Evolutionary conservation across 2,888 invertebrate genomes (phyloP).

Genomic region (Leptopterna dolabrata): DNA sequence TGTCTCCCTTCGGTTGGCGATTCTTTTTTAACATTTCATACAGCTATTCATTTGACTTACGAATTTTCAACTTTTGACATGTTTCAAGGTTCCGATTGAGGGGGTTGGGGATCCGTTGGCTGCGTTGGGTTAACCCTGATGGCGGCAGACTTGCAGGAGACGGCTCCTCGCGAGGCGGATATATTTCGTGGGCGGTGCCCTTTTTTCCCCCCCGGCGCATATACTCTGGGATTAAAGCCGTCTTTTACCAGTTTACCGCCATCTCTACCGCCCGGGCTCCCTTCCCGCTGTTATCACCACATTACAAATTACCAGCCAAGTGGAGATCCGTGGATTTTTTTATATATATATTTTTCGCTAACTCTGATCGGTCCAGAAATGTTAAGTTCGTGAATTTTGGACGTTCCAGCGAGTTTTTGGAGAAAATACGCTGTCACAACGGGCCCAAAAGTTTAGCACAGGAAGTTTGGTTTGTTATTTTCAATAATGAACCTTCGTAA

Average conservation of each 20-base stretch:
- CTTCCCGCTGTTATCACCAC: not conserved
- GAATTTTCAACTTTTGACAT: not conserved
- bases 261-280: not conserved
- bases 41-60: not conserved
- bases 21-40: not conserved
- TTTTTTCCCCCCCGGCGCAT: not conserved
- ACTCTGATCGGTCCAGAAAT: no score
- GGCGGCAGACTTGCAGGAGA: constrained; percentile 1
- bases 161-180: not conserved
- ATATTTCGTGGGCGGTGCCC: not conserved
- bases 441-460: no score
- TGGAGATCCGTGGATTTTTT: not conserved
- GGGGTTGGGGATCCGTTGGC: not conserved
- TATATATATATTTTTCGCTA: no score
- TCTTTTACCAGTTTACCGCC: no score
- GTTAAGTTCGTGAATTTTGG: no score
- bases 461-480: no score
- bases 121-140: not conserved
- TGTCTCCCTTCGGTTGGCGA: no score
- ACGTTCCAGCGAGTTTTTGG: no score
- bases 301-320: not conserved
- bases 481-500: no score
- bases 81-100: not conserved
- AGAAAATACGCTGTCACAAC: no score
- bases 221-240: not conserved